phyloP scores from a whole-genome alignment of 2,797 vertebrate species.

The Cirrhinus molitorella region DNA sequence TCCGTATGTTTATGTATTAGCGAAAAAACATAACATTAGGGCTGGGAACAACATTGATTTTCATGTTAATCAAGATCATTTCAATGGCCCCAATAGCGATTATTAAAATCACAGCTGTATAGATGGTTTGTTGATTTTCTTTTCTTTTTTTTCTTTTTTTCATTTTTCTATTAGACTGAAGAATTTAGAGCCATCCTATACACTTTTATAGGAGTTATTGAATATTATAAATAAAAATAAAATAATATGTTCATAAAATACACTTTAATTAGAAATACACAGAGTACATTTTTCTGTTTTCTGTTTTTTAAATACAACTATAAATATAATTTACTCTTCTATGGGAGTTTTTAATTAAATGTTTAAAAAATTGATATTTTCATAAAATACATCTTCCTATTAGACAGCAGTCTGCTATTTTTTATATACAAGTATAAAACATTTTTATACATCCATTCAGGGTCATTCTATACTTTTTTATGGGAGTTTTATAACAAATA shows the following conservation, averaged over 20 bases:
- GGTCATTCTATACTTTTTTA: not conserved
- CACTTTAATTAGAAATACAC: not conserved
- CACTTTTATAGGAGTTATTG: not conserved
- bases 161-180: not conserved
- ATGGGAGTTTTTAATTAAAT: not conserved
- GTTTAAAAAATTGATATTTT: not conserved
- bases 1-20: not conserved
- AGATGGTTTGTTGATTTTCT: not conserved
- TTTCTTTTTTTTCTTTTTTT: too few species aligned
- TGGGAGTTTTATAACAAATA: not conserved
- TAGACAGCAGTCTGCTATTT: not conserved
- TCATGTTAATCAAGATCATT: not conserved
- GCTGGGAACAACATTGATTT: not conserved
- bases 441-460: not conserved
- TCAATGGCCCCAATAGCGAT: not conserved
- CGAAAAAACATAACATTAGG: not conserved
- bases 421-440: too few species aligned
- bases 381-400: not conserved
- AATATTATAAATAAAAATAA: too few species aligned
- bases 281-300: not conserved
- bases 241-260: not conserved
- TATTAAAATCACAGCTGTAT: not conserved
- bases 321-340: not conserved
- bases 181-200: not conserved
- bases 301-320: not conserved